phyloP scores from a whole-genome alignment of 1,140 invertebrate species.

The Lepidurus couesii region DNA sequence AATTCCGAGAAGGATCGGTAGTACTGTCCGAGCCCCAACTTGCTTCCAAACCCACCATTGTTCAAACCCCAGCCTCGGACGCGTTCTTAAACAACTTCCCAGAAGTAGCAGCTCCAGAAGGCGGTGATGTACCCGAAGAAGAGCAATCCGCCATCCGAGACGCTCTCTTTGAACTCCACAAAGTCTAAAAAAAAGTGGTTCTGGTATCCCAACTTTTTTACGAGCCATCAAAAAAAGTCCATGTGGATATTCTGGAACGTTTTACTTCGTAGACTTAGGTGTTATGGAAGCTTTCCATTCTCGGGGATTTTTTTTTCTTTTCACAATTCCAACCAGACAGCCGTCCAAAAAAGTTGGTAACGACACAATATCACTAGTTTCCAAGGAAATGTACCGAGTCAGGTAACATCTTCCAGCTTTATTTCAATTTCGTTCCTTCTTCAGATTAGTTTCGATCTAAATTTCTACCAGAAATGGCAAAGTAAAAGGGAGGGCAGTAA shows the following conservation, averaged over 20 bases:
- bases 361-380: not conserved
- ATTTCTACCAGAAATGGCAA: not conserved
- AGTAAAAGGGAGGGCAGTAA: too few relatives aligned
- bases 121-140: slow-evolving; percentile 33
- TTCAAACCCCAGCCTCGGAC: slow-evolving; percentile 25
- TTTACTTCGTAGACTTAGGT: not conserved
- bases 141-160: slow-evolving; percentile 33
- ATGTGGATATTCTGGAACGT: not conserved
- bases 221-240: not conserved
- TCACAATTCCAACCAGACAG: not conserved
- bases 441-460: not conserved
- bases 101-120: slow-evolving; percentile 35
- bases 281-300: not conserved
- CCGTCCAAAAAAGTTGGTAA: not conserved
- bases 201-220: not conserved
- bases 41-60: not conserved
- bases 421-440: too few relatives aligned
- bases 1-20: not conserved
- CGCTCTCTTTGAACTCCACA: slow-evolving; percentile 31
- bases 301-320: not conserved
- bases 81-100: slow-evolving; percentile 30
- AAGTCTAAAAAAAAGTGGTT: slow-evolving; percentile 23
- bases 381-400: too few relatives aligned
- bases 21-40: slow-evolving; percentile 13
- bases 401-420: too few relatives aligned